These are phyloP conservation scores for Amblyornis subalaris DNA, from an alignment of 2,113 vertebrate species.

Conservation along the genomic window DNA sequence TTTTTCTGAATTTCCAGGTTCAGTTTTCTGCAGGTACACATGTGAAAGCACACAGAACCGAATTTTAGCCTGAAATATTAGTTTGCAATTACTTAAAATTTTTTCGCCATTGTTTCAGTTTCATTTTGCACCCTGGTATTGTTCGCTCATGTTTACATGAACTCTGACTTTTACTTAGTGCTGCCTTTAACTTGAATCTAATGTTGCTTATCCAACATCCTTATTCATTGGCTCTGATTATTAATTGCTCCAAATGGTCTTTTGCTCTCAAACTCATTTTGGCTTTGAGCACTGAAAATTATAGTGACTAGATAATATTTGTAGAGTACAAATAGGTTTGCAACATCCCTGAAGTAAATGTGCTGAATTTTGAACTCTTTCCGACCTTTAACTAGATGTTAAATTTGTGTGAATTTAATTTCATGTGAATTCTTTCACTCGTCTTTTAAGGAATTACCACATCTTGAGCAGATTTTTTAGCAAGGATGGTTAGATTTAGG, in stretches of 20 bases:
- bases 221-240: neutral
- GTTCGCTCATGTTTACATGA: accelerated
- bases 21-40: neutral
- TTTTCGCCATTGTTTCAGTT: neutral
- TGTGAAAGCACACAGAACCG: neutral
- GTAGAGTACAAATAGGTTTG: neutral
- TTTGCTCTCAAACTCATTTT: neutral
- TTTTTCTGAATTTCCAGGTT: neutral
- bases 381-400: neutral
- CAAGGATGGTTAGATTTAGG: neutral
- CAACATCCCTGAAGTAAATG: neutral
- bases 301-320: neutral
- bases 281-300: neutral
- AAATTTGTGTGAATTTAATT: neutral
- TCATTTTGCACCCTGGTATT: neutral
- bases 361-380: neutral
- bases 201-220: neutral
- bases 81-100: neutral
- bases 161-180: neutral
- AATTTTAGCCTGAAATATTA: neutral
- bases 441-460: neutral
- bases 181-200: neutral
- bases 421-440: neutral
- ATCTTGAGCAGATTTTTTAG: neutral
- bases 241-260: neutral